Evolutionary conservation across 2,797 vertebrate species (phyloP).

Genomic region (Falco columbarius): DNA sequence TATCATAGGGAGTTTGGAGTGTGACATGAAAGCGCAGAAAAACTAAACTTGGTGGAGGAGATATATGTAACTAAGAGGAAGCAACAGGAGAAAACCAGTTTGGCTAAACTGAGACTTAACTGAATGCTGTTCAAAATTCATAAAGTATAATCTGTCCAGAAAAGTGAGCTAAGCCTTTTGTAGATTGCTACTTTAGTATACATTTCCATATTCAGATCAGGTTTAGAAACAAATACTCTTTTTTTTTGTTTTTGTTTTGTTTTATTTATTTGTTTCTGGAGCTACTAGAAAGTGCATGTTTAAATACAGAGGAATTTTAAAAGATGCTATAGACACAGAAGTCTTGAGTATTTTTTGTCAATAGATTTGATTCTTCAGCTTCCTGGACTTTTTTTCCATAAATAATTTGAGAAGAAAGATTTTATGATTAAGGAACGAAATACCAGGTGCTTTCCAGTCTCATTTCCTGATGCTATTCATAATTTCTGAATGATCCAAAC

Average conservation of each 20-base stretch:
- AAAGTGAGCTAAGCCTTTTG: neutral
- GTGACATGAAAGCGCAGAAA: constrained; percentile 61
- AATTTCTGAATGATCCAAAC: neutral
- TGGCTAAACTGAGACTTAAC: neutral
- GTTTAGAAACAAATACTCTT: neutral
- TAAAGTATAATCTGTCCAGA: neutral
- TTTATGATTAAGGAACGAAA: neutral
- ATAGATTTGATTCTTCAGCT: neutral
- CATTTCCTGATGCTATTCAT: neutral
- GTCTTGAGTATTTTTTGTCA: neutral
- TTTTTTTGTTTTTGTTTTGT: neutral
- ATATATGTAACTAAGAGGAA: neutral
- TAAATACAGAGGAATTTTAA: neutral
- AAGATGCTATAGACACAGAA: neutral
- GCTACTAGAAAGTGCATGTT: neutral
- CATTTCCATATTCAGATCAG: neutral
- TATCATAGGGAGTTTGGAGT: neutral
- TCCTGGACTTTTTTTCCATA: neutral
- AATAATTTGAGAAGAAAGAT: neutral
- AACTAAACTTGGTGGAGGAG: constrained; percentile 60
- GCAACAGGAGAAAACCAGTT: neutral
- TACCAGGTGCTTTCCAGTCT: neutral
- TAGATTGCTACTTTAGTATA: neutral
- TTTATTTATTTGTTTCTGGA: neutral
- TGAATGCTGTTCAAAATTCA: neutral